Evolutionary conservation across 2,888 invertebrate genomes (phyloP), one percentile per base, ranked within the genome.

Genomic region (Bhutanitis thaidina): DNA sequence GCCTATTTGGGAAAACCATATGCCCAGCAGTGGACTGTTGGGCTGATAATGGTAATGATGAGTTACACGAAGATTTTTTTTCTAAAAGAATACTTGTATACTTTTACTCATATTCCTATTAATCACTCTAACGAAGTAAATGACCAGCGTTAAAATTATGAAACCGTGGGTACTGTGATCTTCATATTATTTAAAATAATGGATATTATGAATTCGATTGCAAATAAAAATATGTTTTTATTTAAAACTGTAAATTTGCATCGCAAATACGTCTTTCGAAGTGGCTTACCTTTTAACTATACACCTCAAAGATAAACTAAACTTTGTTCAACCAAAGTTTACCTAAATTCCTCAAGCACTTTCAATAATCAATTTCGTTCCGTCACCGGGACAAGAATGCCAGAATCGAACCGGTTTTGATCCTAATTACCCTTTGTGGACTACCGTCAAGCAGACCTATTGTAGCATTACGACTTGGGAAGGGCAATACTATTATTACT

Each of bases 381-480:
- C 27, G 45, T 29, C 7, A 12, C 7, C 37, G 48, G 36, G 27
- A 7, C 30, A 51, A 52, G 55, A 58, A 58, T 55, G 53, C 48
- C 49, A 52, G 54, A 49, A 49, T 44, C 45, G 48, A 49, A 56
- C 58, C 54, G 56, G 57, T 59, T 54, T 35, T 30, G 34, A 1
- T 8, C 40, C 39, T 58, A 56, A 56, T 56, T 58, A 53, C 39
- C 40, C 38, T 48, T 30, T 34, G 34, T 16, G 35, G 27, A 27
- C 13, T 14, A 32, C 46, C 38, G 48, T 12, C 50, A 12, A 34
- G 14, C 30, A 34, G 14, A 12, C 5, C 14, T 40, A 34, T 40
- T 20, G 15, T 41, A 13, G 1, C 12, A 7, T 48, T 27, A 35
- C 13, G 37, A 14, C n/a, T 20, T 16, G 13, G 13, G 16, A 14